These are phyloP conservation scores for Habropoda laboriosa DNA, from an alignment of 1,140 invertebrate species.

Conservation along the genomic window DNA sequence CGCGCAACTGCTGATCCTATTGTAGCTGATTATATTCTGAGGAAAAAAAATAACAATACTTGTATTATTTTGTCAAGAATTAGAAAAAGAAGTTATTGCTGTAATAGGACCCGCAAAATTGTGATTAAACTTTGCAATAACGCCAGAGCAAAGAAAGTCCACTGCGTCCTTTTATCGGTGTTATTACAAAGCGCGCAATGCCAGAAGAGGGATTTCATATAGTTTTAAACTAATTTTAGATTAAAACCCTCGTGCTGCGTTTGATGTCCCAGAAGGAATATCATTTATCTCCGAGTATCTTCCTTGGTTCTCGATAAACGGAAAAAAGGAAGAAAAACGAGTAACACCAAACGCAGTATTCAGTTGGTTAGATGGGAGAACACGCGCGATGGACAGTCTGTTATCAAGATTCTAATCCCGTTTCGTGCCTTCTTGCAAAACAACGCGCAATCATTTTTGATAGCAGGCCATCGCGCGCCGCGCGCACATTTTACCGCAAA, in stretches of 20 bases:
- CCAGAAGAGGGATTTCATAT: conserved; percentile 51
- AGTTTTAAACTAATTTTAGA: conserved; percentile 42
- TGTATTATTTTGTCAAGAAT: not conserved
- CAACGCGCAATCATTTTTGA: conserved; percentile 13
- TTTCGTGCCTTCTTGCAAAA: not conserved
- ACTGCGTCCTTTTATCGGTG: conserved; percentile 11
- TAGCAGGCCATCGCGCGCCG: conserved; percentile 61
- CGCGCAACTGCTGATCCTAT: conserved; percentile 75
- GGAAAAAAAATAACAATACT: not conserved
- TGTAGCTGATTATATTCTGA: conserved; percentile 21
- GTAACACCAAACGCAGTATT: conserved; percentile 40
- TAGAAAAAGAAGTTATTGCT: not conserved
- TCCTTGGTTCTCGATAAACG: not conserved
- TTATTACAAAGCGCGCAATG: conserved; percentile 69
- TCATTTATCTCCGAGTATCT: not conserved
- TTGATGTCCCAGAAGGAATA: conserved; percentile 39
- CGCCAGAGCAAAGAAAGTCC: conserved; percentile 21
- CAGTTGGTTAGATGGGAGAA: conserved; percentile 6
- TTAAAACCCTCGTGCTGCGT: conserved; percentile 46
- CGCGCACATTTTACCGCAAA: conserved; percentile 67
- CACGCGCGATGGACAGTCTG: conserved; percentile 30
- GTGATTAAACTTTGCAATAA: conserved; percentile 63
- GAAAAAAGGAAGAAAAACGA: too few relatives aligned
- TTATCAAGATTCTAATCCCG: not conserved
- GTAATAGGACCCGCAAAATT: conserved; percentile 62